Evolutionary conservation across 2,797 vertebrate species (phyloP), one percentile per base, ranked within the genome.

Genomic region (Streptopelia turtur): DNA sequence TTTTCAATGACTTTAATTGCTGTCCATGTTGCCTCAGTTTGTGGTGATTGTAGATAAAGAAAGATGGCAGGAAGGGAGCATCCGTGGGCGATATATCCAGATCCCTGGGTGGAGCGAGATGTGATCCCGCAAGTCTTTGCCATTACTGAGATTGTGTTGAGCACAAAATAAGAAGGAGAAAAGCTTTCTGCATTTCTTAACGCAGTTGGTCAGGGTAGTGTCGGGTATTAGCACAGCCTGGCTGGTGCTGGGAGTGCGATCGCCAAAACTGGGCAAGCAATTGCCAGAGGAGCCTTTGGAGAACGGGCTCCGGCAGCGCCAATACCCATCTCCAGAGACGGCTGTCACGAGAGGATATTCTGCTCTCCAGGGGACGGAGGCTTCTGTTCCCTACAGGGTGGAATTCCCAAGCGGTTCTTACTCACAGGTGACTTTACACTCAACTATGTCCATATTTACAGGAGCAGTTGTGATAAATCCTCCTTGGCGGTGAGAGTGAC

Each of bases 311-410:
- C 17, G 5, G 57, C 75, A 59, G 61, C 11, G 24, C 65, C 14
- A 52, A 61, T 22, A 9, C 37, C 91, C 65, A 47, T 87, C 41
- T 74, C 61, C 64, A 23, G 57, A 9, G 31, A 27, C 72, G 39
- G 45, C 74, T 39, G 39, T 61, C 60, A 77, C 33, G 56, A 66
- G 74, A 94, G 52, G 76, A 64, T 63, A 33, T 92, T 89, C 72
- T 43, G 66, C 50, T 94, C 93, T 94, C 50, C 37, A 22, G 70
- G 75, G 85, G 33, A 82, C 2, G 0, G 56, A 31, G 10, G 21
- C 87, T 90, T 45, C 79, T 89, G 43, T 74, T 89, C 91, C 89
- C 96, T 92, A 57, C 83, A 82, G 95, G 33, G 3, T 64, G 85
- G 90, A 87, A 89, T 94, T 96, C 68, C 89, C 79, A 59, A 3